Percentiles rank a stretch among this genome's conserved stretches.
phyloP scores from a whole-genome alignment of 2,888 invertebrate genomes.

The Blera fallax region DNA sequence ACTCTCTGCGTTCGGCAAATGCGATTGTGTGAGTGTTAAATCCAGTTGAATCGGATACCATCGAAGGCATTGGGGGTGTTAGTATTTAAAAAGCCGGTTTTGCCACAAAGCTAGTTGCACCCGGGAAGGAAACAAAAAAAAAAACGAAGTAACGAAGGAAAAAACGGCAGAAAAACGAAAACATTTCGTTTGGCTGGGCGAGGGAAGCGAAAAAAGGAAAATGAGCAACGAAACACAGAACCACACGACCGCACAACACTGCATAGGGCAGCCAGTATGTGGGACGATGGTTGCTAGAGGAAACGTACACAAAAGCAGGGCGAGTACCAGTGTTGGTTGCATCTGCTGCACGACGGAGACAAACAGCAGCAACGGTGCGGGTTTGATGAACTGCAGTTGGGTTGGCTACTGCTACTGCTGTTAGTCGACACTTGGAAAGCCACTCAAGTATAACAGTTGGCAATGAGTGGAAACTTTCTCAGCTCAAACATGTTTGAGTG shows the following conservation, averaged over 20 bases:
- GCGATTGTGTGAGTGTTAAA: conserved; percentile 60
- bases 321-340: not conserved
- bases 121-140: conserved; percentile 27
- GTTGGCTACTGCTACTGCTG: not conserved
- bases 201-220: not conserved
- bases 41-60: conserved; percentile 65
- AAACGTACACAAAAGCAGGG: not conserved
- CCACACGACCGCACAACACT: not conserved
- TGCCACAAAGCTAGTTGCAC: conserved; percentile 56
- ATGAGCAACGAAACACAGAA: conserved; percentile 3
- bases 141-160: not conserved
- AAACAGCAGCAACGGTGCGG: conserved; percentile 24
- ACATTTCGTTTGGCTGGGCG: not conserved
- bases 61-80: conserved; percentile 69
- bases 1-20: not conserved
- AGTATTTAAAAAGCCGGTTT: conserved; percentile 72
- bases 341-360: not conserved
- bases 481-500: conserved; percentile 46
- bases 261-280: conserved; percentile 7
- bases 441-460: conserved; percentile 34
- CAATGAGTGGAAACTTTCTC: not conserved
- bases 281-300: conserved; percentile 12
- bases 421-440: not conserved
- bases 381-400: conserved; percentile 59
- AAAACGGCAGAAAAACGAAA: conserved; percentile 10